Evolutionary conservation across 2,888 invertebrate genomes (phyloP), one percentile per base, ranked within the genome.

Genomic region (Acanthoscelides obtectus): DNA sequence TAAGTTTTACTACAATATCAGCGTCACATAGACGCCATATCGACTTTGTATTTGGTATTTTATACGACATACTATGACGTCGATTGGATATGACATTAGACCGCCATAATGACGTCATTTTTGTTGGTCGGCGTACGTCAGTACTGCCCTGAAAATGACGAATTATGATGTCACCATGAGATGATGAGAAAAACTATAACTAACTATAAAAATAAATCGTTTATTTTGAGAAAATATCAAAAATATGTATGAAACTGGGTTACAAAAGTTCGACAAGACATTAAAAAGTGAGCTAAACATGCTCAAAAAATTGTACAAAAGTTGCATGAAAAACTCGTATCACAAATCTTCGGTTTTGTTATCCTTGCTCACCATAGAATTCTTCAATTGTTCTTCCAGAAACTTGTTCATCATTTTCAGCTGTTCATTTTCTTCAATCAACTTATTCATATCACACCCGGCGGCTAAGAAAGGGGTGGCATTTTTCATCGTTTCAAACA

Each of bases 341-440:
- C 45, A 45, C 45, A 45, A 45, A 17, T 12, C 17, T 45, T 45
- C 5, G 17, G 45, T 12, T 12, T 12, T 12, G 17, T 45, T 45
- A 17, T 45, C 45, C 45, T 45, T 68, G 25, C 63, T 22, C 20
- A n/a, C 45, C 5, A 21, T 69, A 22, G 65, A n/a, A 68, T 69
- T 67, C 68, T 69, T 72, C 67, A 72, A 20, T 68, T 78, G 76
- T 20, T 78, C 75, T 71, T 87, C 87, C 71, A 88, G 79, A 77
- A 86, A 84, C 74, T 87, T 86, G 73, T 88, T 82, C 82, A 87
- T 87, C 45, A 87, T 83, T 1, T 85, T 83, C 22, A 89, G 82
- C 77, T 85, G 87, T 76, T 87, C 86, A 77, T 88, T 89, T 45
- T 87, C 86, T 78, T 88, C 88, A 27, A 88, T 76, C 73, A 89